These are phyloP conservation scores for Lucilia cuprina DNA, from an alignment of 1,140 invertebrate species.

Conservation along the genomic window DNA sequence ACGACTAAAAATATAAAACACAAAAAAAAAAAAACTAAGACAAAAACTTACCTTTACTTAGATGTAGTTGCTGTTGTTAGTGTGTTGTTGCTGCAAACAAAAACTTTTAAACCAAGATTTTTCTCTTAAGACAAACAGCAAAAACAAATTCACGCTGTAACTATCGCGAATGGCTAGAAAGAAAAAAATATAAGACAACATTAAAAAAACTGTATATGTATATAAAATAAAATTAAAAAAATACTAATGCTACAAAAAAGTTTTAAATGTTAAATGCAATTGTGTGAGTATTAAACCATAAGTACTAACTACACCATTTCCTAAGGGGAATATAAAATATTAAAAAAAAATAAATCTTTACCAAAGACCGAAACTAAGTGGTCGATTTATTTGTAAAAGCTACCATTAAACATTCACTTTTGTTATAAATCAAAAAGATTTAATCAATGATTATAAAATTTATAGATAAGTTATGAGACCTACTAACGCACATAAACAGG, in stretches of 20 bases:
- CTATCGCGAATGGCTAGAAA: neutral
- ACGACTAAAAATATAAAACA: neutral
- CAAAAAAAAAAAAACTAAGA: neutral
- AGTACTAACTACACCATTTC: neutral
- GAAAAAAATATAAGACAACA: neutral
- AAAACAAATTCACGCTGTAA: no score
- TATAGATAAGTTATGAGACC: no score
- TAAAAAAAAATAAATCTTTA: no score
- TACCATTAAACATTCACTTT: no score
- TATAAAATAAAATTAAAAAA: no score
- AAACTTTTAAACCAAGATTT: neutral
- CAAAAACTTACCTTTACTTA: slow-evolving; percentile 13
- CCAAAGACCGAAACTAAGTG: no score
- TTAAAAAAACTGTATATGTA: no score
- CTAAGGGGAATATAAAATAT: neutral
- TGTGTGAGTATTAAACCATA: neutral
- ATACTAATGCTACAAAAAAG: neutral
- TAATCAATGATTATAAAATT: no score
- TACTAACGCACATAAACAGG: no score
- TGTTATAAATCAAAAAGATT: no score
- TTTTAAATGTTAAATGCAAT: slow-evolving; percentile 7
- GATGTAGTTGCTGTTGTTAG: neutral
- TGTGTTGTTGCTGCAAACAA: neutral
- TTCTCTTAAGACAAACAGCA: neutral
- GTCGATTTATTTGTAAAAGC: no score